These are phyloP conservation scores for Nephrotoma appendiculata DNA, from an alignment of 2,888 invertebrate species.

Conservation along the genomic window DNA sequence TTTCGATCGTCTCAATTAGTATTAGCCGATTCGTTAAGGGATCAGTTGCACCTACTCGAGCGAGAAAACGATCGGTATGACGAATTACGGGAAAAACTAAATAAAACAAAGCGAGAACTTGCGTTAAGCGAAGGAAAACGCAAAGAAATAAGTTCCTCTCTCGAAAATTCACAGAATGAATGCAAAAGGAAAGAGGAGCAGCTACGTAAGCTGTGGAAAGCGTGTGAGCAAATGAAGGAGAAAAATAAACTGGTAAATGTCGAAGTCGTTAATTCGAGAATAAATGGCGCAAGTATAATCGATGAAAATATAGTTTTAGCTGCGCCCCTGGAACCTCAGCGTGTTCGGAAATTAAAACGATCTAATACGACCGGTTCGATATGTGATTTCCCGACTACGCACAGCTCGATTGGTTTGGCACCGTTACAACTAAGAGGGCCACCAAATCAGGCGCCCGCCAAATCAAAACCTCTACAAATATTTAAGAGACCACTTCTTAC, in stretches of 20 bases:
- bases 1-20: neutral
- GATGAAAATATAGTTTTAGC: too few relatives aligned
- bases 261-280: neutral
- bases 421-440: slow-evolving; percentile 21
- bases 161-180: neutral
- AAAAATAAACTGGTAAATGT: neutral
- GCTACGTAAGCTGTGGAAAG: neutral
- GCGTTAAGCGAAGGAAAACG: neutral
- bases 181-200: neutral
- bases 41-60: neutral
- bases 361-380: neutral
- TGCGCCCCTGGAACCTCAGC: neutral
- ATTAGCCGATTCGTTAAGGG: neutral
- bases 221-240: neutral
- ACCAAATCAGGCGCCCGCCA: neutral
- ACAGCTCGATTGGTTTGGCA: slow-evolving; percentile 35
- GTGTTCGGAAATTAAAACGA: neutral
- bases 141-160: neutral
- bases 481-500: neutral
- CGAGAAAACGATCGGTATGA: neutral
- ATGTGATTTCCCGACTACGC: neutral
- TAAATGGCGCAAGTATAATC: too few relatives aligned
- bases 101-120: slow-evolving; percentile 24
- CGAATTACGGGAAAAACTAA: neutral
- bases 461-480: neutral